Evolutionary conservation across 1,140 invertebrate species (phyloP), one percentile per base, ranked within the genome.

Genomic region (Drosophila subpulchrella): DNA sequence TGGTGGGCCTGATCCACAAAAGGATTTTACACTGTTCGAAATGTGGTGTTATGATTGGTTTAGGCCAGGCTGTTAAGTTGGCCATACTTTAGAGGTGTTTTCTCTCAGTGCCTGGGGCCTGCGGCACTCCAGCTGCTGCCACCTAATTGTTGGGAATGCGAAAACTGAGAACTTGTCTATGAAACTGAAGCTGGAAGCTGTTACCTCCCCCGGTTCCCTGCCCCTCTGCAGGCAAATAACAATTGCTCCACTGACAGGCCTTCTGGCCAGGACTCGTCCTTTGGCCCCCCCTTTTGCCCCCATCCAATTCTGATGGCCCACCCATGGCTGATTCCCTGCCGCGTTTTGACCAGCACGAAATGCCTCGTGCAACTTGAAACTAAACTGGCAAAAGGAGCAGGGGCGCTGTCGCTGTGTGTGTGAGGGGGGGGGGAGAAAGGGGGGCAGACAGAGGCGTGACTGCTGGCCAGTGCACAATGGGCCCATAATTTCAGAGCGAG

Each of bases 291-390:
- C 55, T 20, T 46, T 24, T 0, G 8, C 39, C 6, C n/a, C 27
- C 32, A 38, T 15, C 24, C 32, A 34, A 34, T 32, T 6, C 24
- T 32, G 47, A 32, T 51, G n/a, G 30, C 48, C 30, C 48, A 51
- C 46, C 47, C 32, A 42, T 38, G 41, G 48, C 50, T 47, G 71
- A 70, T 27, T 62, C 84, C 76, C 83, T 70, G 80, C 73, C 75
- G 84, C 84, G 82, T 86, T 88, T 86, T 86, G 83, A 83, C 83
- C 83, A 83, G 83, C 84, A 86, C 82, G 82, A 75, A 81, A 63
- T 63, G 83, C 72, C 84, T 89, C 75, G 76, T 88, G 83, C 70
- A 88, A 88, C 76, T 83, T 89, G 84, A 88, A 83, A 83, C 83
- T 88, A 51, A 60, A 77, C 71, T 68, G 60, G 62, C 42, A 8